Percentiles rank a stretch among this genome's conserved stretches.
phyloP scores from a whole-genome alignment of 2,113 vertebrate genomes.

The Barbus barbus region DNA sequence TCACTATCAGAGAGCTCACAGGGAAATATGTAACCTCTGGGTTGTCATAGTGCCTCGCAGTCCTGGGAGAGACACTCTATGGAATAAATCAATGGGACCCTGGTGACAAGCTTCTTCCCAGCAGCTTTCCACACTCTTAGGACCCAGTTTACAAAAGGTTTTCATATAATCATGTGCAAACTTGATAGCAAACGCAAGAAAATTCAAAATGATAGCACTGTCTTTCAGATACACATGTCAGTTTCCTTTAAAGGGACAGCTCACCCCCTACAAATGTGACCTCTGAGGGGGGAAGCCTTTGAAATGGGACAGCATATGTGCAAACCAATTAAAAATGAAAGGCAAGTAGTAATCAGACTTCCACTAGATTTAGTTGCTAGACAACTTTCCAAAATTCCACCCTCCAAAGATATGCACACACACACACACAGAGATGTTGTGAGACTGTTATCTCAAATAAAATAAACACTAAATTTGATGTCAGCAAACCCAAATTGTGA shows the following conservation, averaged over 20 bases:
- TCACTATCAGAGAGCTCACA: conserved; percentile 48
- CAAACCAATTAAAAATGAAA: too few relatives aligned
- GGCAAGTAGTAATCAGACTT: too few relatives aligned
- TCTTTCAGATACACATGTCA: background rate
- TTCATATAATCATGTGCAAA: background rate
- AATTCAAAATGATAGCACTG: background rate
- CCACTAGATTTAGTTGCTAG: background rate
- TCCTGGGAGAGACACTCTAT: conserved; percentile 43
- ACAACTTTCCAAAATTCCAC: background rate
- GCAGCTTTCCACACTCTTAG: background rate
- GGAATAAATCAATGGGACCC: conserved; percentile 30
- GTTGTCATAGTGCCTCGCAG: conserved; percentile 42
- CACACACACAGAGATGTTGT: background rate
- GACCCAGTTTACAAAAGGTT: background rate
- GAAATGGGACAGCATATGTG: background rate
- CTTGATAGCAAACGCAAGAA: background rate
- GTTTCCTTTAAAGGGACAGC: background rate
- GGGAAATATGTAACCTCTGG: conserved; percentile 60
- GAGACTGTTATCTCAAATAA: background rate
- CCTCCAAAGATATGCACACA: background rate
- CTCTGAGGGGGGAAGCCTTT: background rate
- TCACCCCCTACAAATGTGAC: background rate
- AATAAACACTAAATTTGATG: background rate
- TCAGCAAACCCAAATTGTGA: conserved; percentile 14
- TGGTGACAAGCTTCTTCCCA: conserved; percentile 27